Evolutionary conservation across 64 coral and sea anemone genomes (phyloP).

Genomic region (Catalaphyllia jardinei): DNA sequence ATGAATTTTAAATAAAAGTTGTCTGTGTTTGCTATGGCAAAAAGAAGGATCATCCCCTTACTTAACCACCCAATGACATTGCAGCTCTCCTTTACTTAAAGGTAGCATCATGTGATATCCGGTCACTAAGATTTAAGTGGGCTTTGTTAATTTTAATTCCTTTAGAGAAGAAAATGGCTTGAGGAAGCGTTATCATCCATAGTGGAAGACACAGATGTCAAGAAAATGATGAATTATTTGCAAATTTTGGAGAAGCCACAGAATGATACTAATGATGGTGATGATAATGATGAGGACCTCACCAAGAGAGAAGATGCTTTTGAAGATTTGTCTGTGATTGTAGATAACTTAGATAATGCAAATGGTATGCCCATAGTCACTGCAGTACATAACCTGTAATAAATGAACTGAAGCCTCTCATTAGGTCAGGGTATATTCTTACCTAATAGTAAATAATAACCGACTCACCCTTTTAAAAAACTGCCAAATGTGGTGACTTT

Average conservation of each 20-base stretch:
- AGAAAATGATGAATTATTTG: constrained; percentile 58
- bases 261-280: constrained; percentile 37
- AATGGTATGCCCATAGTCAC: constrained; percentile 30
- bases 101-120: background rate
- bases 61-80: no score
- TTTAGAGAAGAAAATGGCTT: constrained; percentile 54
- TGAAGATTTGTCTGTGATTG: constrained; percentile 38
- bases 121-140: no score
- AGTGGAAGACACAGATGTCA: constrained; percentile 51
- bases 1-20: no score
- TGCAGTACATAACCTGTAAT: background rate
- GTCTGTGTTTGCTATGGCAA: no score
- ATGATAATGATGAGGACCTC: constrained; percentile 41
- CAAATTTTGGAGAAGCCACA: constrained; percentile 20
- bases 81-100: no score
- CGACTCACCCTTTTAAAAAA: no score
- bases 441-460: no score
- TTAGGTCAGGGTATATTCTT: no score
- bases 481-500: no score
- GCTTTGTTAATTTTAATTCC: background rate
- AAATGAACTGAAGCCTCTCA: no score
- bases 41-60: no score
- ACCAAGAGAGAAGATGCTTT: constrained; percentile 42
- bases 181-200: constrained; percentile 54
- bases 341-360: constrained; percentile 68